phyloP scores from a whole-genome alignment of 2,113 vertebrate genomes.

The Vulpes ferrilata region DNA sequence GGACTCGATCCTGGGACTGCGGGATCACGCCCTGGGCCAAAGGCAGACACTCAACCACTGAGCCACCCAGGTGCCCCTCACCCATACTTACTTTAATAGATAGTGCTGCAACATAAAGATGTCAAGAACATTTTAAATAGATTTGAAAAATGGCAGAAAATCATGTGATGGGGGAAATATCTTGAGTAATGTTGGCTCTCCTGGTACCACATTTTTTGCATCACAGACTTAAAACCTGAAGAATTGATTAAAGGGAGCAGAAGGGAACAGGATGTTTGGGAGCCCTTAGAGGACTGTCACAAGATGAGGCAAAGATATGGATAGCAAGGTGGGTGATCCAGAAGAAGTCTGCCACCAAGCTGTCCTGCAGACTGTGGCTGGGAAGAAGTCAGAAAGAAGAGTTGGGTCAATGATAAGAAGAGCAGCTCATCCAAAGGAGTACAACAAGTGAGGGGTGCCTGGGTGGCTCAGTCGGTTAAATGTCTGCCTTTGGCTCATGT shows the following conservation, averaged over 20 bases:
- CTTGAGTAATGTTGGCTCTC: background rate
- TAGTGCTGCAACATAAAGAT: background rate
- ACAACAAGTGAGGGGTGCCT: background rate
- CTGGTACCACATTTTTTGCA: background rate
- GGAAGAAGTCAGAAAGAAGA: background rate
- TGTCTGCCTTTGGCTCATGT: background rate
- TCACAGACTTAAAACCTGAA: slow-evolving; percentile 17
- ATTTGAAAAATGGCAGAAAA: slow-evolving; percentile 44
- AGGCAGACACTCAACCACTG: too few relatives aligned
- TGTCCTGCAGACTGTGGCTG: background rate
- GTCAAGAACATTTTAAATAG: slow-evolving; percentile 17
- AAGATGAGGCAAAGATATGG: slow-evolving; percentile 12
- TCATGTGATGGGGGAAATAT: background rate
- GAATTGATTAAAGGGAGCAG: background rate
- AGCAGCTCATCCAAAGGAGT: background rate
- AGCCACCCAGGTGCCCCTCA: too few relatives aligned
- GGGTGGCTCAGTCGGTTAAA: background rate
- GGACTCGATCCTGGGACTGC: too few relatives aligned
- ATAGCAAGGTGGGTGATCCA: background rate
- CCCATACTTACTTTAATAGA: background rate
- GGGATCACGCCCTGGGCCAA: too few relatives aligned
- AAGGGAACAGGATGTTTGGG: background rate
- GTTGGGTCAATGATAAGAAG: background rate
- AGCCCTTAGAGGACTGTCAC: background rate
- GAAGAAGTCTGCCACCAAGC: background rate